Evolutionary conservation across 2,888 invertebrate species (phyloP).

Genomic region (Lamproptera curius): DNA sequence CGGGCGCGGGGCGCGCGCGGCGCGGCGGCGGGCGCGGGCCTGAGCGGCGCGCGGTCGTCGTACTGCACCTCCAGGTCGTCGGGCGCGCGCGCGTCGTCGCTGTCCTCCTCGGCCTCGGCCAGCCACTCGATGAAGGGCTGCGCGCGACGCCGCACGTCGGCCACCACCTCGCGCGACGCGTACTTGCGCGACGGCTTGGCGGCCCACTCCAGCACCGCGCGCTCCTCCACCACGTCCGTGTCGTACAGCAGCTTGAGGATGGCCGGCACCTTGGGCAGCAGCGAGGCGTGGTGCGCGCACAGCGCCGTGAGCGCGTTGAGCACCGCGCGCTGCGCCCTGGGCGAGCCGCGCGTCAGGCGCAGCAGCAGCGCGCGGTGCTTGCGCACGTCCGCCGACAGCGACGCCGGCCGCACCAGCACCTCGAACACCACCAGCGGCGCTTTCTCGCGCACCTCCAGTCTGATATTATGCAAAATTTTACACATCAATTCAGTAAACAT

Average conservation of each 20-base stretch:
- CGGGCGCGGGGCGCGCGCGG: constrained; percentile 43
- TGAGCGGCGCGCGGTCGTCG: constrained; percentile 89
- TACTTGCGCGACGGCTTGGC: constrained; percentile 97
- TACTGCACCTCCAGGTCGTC: constrained; percentile 71
- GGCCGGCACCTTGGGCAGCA: constrained; percentile 93
- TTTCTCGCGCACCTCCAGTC: constrained; percentile 95
- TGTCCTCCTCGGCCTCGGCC: constrained; percentile 90
- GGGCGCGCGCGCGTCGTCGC: constrained; percentile 65
- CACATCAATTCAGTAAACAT: too few relatives aligned
- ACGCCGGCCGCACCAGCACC: constrained; percentile 85
- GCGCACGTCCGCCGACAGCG: constrained; percentile 83
- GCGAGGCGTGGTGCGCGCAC: constrained; percentile 86
- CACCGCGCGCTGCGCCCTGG: constrained; percentile 93
- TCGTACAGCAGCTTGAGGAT: constrained; percentile 96
- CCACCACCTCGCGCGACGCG: constrained; percentile 92
- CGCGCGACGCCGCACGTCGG: constrained; percentile 94
- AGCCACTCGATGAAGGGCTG: constrained; percentile 98
- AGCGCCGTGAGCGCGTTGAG: constrained; percentile 97
- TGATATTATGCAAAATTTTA: too few relatives aligned
- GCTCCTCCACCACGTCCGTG: constrained; percentile 95
- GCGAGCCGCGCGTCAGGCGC: constrained; percentile 87
- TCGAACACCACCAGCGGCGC: constrained; percentile 96
- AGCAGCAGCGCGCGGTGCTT: constrained; percentile 87
- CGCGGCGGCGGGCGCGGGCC: constrained; percentile 44
- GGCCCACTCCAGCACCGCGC: constrained; percentile 96